Percentiles rank a stretch among this genome's conserved stretches.
Conservation (phyloP, 2,797 vertebrate species). For the Phyllotis vaccarum region DNA sequence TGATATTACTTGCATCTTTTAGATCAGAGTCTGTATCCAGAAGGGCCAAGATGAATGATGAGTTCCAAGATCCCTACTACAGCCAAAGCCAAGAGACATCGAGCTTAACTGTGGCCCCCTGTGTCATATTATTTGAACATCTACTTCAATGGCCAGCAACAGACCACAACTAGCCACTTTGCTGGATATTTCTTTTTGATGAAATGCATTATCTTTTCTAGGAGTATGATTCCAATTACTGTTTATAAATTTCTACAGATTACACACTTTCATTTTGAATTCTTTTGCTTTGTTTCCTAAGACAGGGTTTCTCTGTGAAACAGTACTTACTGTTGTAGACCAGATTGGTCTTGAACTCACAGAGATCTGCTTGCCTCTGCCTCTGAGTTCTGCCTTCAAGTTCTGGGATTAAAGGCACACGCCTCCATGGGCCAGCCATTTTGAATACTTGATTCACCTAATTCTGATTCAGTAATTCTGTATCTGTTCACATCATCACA, state of each 20-base stretch:
- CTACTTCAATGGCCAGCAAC: background rate
- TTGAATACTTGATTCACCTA: background rate
- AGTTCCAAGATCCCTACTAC: background rate
- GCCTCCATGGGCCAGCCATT: background rate
- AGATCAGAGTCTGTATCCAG: background rate
- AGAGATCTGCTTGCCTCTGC: background rate
- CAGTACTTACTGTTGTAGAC: background rate
- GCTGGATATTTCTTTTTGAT: background rate
- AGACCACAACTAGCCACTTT: background rate
- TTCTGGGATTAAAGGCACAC: background rate
- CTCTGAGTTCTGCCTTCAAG: background rate
- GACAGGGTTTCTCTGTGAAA: background rate
- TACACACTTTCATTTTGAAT: background rate
- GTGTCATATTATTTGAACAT: background rate
- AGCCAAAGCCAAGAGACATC: conserved; percentile 11
- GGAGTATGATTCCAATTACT: background rate
- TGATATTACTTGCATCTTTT: background rate
- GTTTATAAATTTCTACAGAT: background rate
- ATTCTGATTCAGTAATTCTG: background rate
- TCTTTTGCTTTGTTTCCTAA: background rate
- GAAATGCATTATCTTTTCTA: background rate
- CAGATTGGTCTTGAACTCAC: background rate
- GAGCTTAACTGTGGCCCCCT: background rate
- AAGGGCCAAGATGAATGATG: background rate
- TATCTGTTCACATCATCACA: background rate